Evolutionary conservation across 2,888 invertebrate genomes (phyloP).

Genomic region (Harmothoe impar): DNA sequence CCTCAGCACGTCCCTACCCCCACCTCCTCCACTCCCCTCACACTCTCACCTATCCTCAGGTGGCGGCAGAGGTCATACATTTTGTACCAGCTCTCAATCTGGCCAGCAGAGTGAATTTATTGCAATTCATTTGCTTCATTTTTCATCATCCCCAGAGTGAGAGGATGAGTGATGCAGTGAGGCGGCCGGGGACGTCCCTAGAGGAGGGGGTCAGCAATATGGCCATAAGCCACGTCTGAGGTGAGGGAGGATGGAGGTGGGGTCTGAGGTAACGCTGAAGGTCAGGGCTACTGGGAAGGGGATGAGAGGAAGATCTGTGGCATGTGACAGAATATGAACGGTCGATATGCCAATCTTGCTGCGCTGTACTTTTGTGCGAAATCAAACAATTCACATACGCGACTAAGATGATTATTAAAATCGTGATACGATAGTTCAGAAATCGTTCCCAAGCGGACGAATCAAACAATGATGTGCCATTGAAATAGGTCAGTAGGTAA

Average conservation of each 20-base stretch:
- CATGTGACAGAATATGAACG: no score
- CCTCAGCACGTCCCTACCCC: slow-evolving; percentile 31
- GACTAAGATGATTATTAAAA: no score
- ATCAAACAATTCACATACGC: no score
- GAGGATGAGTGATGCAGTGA: slow-evolving; percentile 15
- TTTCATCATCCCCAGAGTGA: slow-evolving; percentile 31
- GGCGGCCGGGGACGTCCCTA: slow-evolving; percentile 19
- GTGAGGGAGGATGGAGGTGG: slow-evolving; percentile 1
- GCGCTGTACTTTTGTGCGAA: no score
- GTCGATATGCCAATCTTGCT: no score
- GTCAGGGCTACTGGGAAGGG: neutral
- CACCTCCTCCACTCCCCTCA: neutral
- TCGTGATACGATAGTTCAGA: no score
- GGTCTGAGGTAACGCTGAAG: neutral
- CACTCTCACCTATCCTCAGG: neutral
- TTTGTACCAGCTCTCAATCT: slow-evolving; percentile 50
- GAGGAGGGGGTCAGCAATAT: neutral
- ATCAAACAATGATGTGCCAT: no score
- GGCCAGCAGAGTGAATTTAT: slow-evolving; percentile 30
- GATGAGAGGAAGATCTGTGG: neutral
- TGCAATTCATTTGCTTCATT: slow-evolving; percentile 58
- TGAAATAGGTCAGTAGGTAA: no score
- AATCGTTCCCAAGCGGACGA: no score
- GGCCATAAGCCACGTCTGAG: slow-evolving; percentile 50
- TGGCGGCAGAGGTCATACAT: slow-evolving; percentile 37